phyloP scores from a whole-genome alignment of 2,888 invertebrate genomes.

The Girardia tigrina region DNA sequence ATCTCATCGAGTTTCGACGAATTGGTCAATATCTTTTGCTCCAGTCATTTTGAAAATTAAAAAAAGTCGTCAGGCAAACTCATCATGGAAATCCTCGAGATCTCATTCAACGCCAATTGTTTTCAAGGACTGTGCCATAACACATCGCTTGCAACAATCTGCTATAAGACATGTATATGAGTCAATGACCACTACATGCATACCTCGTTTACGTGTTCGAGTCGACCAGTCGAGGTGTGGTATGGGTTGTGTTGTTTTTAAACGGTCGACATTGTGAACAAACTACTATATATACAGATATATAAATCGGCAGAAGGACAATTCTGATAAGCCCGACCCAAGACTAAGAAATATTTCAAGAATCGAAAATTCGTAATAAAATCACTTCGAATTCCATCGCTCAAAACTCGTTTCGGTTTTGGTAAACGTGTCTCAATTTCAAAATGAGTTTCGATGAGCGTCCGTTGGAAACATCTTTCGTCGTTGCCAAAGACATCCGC shows the following conservation, averaged over 20 bases:
- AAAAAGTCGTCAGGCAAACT: too few species aligned
- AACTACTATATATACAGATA: neutral
- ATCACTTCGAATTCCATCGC: neutral
- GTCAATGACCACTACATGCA: constrained; percentile 20
- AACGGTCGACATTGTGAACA: constrained; percentile 19
- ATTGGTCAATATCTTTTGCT: too few species aligned
- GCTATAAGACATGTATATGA: constrained; percentile 9
- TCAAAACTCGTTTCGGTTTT: neutral
- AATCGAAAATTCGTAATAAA: neutral
- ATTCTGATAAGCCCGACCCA: neutral
- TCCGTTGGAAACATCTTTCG: neutral
- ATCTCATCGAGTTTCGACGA: too few species aligned
- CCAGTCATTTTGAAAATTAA: too few species aligned
- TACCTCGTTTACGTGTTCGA: neutral
- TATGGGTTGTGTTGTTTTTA: constrained; percentile 8
- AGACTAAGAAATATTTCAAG: neutral
- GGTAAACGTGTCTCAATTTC: neutral
- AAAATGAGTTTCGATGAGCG: neutral
- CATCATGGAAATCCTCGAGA: too few species aligned
- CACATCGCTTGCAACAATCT: too few species aligned
- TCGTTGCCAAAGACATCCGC: constrained; percentile 6
- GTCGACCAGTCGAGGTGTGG: neutral
- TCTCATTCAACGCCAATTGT: too few species aligned
- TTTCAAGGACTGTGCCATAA: too few species aligned
- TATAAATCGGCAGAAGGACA: constrained; percentile 15